Evolutionary conservation across 2,888 invertebrate genomes (phyloP).

Genomic region (Scrobipalpa costella): DNA sequence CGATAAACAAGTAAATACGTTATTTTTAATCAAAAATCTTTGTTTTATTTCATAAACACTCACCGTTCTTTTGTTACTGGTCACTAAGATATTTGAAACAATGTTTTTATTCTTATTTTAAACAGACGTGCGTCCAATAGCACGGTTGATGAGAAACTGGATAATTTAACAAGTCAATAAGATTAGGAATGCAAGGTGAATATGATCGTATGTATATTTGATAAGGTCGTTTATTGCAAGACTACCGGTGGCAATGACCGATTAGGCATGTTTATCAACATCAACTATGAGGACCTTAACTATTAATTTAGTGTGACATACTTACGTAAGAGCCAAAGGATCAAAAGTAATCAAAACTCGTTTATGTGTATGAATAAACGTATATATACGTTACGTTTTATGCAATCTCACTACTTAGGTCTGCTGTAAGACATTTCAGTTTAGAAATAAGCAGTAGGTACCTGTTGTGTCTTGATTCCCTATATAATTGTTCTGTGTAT

Average conservation of each 20-base stretch:
- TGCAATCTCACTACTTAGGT: no score
- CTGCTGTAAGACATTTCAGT: no score
- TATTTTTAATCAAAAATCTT: no score
- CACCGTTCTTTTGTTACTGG: background rate
- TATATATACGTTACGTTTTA: no score
- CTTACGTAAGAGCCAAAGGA: no score
- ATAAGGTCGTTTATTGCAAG: conserved; percentile 2
- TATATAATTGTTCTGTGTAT: no score
- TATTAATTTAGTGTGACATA: background rate
- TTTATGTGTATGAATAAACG: no score
- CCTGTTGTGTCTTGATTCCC: no score
- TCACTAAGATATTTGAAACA: background rate
- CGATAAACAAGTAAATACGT: no score
- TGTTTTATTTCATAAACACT: background rate
- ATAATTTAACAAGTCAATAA: conserved; percentile 18
- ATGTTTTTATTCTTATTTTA: background rate
- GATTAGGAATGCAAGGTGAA: conserved; percentile 12
- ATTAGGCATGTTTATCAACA: conserved; percentile 13
- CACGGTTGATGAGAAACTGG: background rate
- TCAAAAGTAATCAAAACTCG: no score
- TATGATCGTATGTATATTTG: background rate
- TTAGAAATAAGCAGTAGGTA: no score
- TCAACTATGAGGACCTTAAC: background rate
- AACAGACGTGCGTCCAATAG: conserved; percentile 11
- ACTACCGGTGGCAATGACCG: background rate